These are phyloP conservation scores for Polypterus senegalus DNA, from an alignment of 2,113 vertebrate genomes.

Conservation along the genomic window DNA sequence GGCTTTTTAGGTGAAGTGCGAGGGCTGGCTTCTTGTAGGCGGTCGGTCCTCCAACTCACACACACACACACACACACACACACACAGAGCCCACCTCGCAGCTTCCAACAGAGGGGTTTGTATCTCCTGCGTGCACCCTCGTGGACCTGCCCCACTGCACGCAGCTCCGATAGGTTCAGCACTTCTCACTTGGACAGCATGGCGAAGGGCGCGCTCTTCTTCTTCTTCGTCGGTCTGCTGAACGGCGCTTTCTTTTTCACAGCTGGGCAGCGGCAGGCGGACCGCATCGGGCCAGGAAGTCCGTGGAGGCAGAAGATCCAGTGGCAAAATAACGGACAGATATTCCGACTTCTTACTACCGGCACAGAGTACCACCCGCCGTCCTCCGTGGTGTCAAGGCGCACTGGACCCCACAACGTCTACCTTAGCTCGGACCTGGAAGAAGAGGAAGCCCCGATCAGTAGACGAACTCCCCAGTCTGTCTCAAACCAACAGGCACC, in stretches of 20 bases:
- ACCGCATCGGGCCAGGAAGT: slow-evolving; percentile 5
- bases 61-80: neutral
- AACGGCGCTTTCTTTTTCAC: slow-evolving; percentile 24
- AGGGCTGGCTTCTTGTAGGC: too few relatives aligned
- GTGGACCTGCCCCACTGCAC: too few relatives aligned
- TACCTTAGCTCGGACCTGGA: slow-evolving; percentile 23
- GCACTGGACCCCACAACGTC: slow-evolving; percentile 25
- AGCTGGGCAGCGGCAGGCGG: slow-evolving; percentile 28
- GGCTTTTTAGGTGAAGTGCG: too few relatives aligned
- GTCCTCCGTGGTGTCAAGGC: slow-evolving; percentile 6
- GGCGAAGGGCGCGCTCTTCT: slow-evolving; percentile 29
- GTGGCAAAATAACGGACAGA: slow-evolving; percentile 47
- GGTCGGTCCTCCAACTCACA: neutral
- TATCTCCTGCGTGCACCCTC: neutral
- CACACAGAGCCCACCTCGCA: neutral
- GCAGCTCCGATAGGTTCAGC: too few relatives aligned
- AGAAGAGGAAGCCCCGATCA: neutral
- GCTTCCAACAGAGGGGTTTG: neutral
- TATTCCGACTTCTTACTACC: slow-evolving; percentile 48
- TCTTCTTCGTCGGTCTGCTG: slow-evolving; percentile 26
- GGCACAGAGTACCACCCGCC: slow-evolving; percentile 39
- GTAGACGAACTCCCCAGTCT: slow-evolving; percentile 14
- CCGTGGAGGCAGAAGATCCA: slow-evolving; percentile 44
- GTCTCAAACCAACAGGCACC: slow-evolving; percentile 6
- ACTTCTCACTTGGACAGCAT: slow-evolving; percentile 20